Evolutionary conservation across 2,888 invertebrate species (phyloP).

Genomic region (Spilarctia lutea): DNA sequence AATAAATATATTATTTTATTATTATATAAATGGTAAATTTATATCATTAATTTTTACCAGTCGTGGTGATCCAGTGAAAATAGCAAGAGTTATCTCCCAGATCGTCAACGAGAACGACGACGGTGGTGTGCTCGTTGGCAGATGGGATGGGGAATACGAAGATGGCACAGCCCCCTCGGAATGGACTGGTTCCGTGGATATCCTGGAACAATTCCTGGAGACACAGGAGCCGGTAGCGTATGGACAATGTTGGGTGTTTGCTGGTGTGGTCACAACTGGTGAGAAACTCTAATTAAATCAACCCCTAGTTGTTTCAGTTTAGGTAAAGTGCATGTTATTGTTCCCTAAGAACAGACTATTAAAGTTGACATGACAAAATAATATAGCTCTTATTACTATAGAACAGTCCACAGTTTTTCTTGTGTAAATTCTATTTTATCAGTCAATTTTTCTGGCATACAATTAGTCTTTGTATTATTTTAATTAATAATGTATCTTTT

Average conservation of each 20-base stretch:
- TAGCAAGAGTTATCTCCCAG: conserved; percentile 90
- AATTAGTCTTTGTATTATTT: no score
- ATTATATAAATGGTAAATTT: no score
- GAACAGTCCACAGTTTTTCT: no score
- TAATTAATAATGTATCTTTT: no score
- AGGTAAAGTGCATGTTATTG: no score
- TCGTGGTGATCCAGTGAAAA: conserved; percentile 90
- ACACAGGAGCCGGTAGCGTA: conserved; percentile 90
- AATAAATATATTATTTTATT: no score
- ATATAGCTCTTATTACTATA: no score
- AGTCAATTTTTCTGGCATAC: no score
- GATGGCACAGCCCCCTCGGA: conserved; percentile 92
- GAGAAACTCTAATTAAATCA: conserved; percentile 37
- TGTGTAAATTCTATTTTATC: no score
- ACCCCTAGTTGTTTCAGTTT: no score
- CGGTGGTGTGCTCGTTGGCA: conserved; percentile 89
- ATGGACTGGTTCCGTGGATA: conserved; percentile 94
- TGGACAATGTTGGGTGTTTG: conserved; percentile 96
- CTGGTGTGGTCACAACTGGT: conserved; percentile 93
- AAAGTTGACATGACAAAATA: no score
- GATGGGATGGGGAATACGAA: conserved; percentile 91
- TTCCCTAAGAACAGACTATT: no score
- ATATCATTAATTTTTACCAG: conserved; percentile 49
- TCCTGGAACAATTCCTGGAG: conserved; percentile 90
- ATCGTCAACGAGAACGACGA: conserved; percentile 92